Evolutionary conservation across 2,888 invertebrate species (phyloP), one percentile per base, ranked within the genome.

Genomic region (Drosophila engyochracea): DNA sequence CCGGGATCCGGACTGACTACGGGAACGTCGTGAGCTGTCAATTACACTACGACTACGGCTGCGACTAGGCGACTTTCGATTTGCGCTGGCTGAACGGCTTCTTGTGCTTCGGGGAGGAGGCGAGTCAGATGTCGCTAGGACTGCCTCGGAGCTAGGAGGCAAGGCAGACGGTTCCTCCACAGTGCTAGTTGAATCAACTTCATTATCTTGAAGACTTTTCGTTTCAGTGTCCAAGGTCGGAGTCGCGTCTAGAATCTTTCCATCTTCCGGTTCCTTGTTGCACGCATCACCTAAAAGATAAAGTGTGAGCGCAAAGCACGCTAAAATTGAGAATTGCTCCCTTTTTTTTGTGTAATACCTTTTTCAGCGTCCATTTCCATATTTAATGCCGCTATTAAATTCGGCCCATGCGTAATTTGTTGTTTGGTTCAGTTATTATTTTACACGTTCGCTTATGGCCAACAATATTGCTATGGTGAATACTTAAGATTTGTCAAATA

Each of bases 41-140:
- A 66, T n/a, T 35, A 44, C 76, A 66, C 78, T 78, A 37, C 67
- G 62, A 47, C 76, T 74, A 33, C 70, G 70, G 16, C 74, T 70
- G 12, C 74, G 72, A 53, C 91, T 85, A 30, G 92, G 92, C n/a
- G 90, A 87, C n/a, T 91, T 90, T 4, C 89, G 66, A 10, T 75
- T 74, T 6, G 57, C 78, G 44, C 93, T 90, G 9, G 93, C 91
- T 10, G 85, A 85, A 25, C 79, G 70, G 25, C 78, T 81, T 37
- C 35, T 52, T 16, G n/a, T 5, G 16, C 33, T 41, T n/a, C 60
- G 59, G 2, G 81, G 54, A 3, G 57, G 58, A 3, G 83, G 55
- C 1, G 81, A 81, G 7, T 25, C 49, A 12, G 49, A 22, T 37
- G 47, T 33, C 22, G 60, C 73, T 35, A 49, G 54, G 5, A 35